Evolutionary conservation across 2,888 invertebrate genomes (phyloP).

Genomic region (Brenthis daphne): DNA sequence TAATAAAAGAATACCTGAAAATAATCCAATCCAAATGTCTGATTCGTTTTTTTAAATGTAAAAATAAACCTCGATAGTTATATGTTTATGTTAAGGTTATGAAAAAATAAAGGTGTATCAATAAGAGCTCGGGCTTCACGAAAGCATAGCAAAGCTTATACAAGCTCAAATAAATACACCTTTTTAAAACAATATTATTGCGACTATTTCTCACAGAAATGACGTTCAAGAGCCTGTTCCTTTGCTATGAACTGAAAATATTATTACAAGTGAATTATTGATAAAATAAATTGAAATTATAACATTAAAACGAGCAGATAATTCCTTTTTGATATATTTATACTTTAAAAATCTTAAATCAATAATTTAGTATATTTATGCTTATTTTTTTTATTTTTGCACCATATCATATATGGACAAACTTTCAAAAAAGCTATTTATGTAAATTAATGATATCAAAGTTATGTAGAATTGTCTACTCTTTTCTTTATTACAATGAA

Average conservation of each 20-base stretch:
- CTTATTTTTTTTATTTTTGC: neutral
- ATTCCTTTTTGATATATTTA: neutral
- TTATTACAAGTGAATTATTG: slow-evolving; percentile 1
- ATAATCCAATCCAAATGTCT: slow-evolving; percentile 4
- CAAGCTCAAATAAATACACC: slow-evolving; percentile 14
- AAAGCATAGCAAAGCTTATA: neutral
- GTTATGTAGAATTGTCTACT: neutral
- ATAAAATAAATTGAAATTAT: slow-evolving; percentile 1
- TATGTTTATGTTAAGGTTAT: slow-evolving; percentile 1
- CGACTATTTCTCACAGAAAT: slow-evolving; percentile 10
- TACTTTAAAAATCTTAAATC: neutral
- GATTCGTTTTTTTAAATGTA: neutral
- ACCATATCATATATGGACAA: neutral
- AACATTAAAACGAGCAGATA: slow-evolving; percentile 1
- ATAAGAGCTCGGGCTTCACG: neutral
- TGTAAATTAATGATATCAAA: neutral
- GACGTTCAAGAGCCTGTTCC: slow-evolving; percentile 18
- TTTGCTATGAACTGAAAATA: slow-evolving; percentile 21
- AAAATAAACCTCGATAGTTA: neutral
- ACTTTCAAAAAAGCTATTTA: neutral
- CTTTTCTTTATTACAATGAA: slow-evolving; percentile 3
- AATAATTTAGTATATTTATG: neutral
- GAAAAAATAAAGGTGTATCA: slow-evolving; percentile 10
- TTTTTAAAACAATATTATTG: slow-evolving; percentile 2
- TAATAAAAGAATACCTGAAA: slow-evolving; percentile 30